A percentile compares a stretch with the other conserved stretches of the same genome.
phyloP scores from a whole-genome alignment of 2,113 vertebrate genomes.

The Uria lomvia region DNA sequence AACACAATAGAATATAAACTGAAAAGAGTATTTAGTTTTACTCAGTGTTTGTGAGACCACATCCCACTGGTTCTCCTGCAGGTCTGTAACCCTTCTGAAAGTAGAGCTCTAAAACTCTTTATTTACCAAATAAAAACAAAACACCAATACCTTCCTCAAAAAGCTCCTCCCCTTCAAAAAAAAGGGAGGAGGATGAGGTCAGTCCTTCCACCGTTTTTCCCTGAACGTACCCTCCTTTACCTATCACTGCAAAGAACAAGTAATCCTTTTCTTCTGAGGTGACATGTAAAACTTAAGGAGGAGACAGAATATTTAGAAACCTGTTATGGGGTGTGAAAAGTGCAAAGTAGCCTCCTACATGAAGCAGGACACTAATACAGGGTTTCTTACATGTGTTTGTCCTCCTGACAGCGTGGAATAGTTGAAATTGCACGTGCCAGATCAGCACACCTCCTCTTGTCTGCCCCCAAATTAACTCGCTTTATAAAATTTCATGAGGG shows the following conservation, averaged over 20 bases:
- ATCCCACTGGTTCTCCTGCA: neutral
- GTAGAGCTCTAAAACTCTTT: neutral
- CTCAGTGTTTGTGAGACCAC: neutral
- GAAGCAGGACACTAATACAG: neutral
- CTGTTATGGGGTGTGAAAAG: neutral
- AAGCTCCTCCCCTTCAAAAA: neutral
- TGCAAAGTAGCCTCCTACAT: neutral
- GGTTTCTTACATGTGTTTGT: neutral
- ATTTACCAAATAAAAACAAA: neutral
- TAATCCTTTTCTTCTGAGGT: neutral
- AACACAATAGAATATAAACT: neutral
- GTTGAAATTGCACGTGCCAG: neutral
- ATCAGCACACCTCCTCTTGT: neutral
- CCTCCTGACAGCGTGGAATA: neutral
- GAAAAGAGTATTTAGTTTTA: neutral
- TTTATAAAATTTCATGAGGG: neutral
- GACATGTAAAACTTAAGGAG: neutral
- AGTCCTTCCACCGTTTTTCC: neutral
- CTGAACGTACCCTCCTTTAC: neutral
- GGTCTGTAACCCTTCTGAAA: neutral
- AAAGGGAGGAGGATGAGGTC: neutral
- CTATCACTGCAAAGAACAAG: neutral
- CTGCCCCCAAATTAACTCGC: neutral
- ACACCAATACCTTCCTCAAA: neutral
- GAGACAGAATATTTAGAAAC: neutral